phyloP scores from a whole-genome alignment of 1,140 invertebrate species.

The Cotesia chilonis region DNA sequence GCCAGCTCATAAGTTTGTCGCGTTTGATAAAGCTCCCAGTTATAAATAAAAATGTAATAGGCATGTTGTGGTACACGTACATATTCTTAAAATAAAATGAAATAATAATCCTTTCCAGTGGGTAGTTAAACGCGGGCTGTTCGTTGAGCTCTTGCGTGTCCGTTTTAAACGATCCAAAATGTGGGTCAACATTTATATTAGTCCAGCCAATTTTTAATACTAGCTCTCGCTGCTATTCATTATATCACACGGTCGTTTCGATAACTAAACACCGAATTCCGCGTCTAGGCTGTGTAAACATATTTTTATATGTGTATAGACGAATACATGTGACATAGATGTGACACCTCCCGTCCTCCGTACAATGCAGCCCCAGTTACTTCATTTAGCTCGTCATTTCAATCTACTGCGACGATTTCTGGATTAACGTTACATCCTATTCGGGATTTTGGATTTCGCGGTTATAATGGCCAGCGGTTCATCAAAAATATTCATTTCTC shows the following conservation, averaged over 20 bases:
- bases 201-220: constrained; percentile 28
- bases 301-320: too few relatives aligned
- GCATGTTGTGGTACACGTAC: too few relatives aligned
- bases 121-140: too few relatives aligned
- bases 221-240: constrained; percentile 26
- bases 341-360: not conserved
- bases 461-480: constrained; percentile 1
- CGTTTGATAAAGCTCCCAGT: constrained; percentile 1
- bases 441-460: not conserved
- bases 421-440: constrained; percentile 19
- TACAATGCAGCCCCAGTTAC: not conserved
- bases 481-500: constrained; percentile 2
- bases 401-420: constrained; percentile 20
- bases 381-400: not conserved
- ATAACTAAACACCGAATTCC: not conserved
- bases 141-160: constrained; percentile 14
- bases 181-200: constrained; percentile 37
- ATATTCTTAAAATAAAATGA: not conserved
- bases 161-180: constrained; percentile 22
- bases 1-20: constrained; percentile 1
- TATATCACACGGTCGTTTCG: not conserved
- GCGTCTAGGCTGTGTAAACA: too few relatives aligned
- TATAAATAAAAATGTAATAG: too few relatives aligned
- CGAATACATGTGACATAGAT: not conserved
- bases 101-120: not conserved